These are phyloP conservation scores for Pseudolycoriella hygida DNA, from an alignment of 2,888 invertebrate species.

Conservation along the genomic window DNA sequence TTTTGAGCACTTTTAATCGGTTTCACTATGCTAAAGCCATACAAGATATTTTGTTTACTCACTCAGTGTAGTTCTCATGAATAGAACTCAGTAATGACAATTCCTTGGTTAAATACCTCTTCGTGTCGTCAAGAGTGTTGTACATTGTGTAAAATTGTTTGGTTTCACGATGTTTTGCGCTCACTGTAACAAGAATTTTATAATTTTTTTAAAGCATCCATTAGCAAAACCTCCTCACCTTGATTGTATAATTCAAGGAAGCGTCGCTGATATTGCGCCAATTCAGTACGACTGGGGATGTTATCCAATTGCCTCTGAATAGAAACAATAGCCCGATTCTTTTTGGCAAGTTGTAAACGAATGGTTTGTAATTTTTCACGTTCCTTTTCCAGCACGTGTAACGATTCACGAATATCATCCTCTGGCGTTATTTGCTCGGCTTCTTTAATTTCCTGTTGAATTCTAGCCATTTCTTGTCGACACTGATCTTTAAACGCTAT, in stretches of 20 bases:
- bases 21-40: too few species aligned
- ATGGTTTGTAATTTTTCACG: constrained; percentile 42
- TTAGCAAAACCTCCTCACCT: constrained; percentile 32
- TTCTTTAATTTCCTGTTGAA: constrained; percentile 29
- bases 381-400: constrained; percentile 41
- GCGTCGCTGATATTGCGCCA: constrained; percentile 87
- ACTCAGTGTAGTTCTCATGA: constrained; percentile 74
- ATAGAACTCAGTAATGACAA: constrained; percentile 74
- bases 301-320: constrained; percentile 80
- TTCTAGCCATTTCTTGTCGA: constrained; percentile 38
- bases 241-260: constrained; percentile 94
- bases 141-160: constrained; percentile 94
- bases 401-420: constrained; percentile 31
- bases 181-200: constrained; percentile 53
- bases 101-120: constrained; percentile 83
- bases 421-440: constrained; percentile 29
- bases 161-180: constrained; percentile 89
- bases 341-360: constrained; percentile 54
- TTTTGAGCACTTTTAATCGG: too few species aligned
- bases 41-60: too few species aligned
- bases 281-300: constrained; percentile 80
- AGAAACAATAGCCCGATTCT: constrained; percentile 59
- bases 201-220: background rate
- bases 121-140: constrained; percentile 89
- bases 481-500: constrained; percentile 56